phyloP scores from a whole-genome alignment of 2,888 invertebrate genomes.

The Drosophila tanythrix region DNA sequence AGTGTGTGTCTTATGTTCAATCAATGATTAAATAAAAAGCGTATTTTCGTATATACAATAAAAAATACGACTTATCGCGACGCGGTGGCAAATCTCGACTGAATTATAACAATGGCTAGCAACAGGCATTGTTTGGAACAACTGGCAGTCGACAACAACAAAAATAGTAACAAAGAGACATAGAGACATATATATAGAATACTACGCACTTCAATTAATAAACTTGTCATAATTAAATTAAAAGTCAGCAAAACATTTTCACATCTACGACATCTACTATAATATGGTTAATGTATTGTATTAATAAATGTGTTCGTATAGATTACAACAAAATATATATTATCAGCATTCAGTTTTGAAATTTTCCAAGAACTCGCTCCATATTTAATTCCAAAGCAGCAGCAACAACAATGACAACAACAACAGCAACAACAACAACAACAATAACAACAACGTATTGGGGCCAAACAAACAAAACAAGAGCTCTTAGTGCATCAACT shows the following conservation, averaged over 20 bases:
- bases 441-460: slow-evolving; percentile 21
- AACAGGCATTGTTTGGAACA: slow-evolving; percentile 27
- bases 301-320: slow-evolving; percentile 38
- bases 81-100: slow-evolving; percentile 44
- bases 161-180: slow-evolving; percentile 9
- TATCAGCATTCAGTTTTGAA: slow-evolving; percentile 53
- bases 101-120: slow-evolving; percentile 30
- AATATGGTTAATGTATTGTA: slow-evolving; percentile 4
- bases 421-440: not conserved
- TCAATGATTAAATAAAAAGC: not conserved
- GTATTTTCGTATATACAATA: not conserved
- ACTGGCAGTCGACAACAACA: not conserved
- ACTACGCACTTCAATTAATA: slow-evolving; percentile 69
- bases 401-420: slow-evolving; percentile 1
- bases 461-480: slow-evolving; percentile 43
- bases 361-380: slow-evolving; percentile 45
- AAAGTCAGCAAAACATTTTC: slow-evolving; percentile 29
- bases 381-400: slow-evolving; percentile 26
- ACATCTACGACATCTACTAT: slow-evolving; percentile 12
- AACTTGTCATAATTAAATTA: slow-evolving; percentile 75
- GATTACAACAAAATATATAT: slow-evolving; percentile 49
- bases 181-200: slow-evolving; percentile 17
- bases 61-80: slow-evolving; percentile 39
- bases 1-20: not conserved
- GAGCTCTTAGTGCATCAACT: not conserved